Base-by-base conservation (phyloP, 1,140 invertebrate species). In the Dinothrombium tinctorium region DNA sequence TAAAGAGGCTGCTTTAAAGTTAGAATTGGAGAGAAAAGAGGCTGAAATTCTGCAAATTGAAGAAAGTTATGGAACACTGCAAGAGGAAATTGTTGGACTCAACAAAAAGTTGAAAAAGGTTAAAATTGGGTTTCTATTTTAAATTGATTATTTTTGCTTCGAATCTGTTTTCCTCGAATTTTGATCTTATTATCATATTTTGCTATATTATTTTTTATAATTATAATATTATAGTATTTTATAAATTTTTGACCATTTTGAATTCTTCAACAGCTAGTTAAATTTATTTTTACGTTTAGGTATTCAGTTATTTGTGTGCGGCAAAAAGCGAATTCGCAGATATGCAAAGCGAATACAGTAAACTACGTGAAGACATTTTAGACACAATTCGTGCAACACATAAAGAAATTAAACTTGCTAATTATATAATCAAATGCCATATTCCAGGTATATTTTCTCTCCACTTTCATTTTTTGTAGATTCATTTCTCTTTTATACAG, bases 351-450 rank as follows among this genome's bases (percentile, higher is more conserved):
- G 92, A 98, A 54, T 84, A 95, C 55, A 86, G 94, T 59, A 59
- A 83, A 38, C 87, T 96, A 62, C 89, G 89, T 72, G 89, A 95
- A 59, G 81, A 79, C 15, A 68, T 96, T 22, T 62, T 94, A 41
- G 87, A 96, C 54, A 84, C 81, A 49, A 75, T 95, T 9, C 59
- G 86, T 7, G 75, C 84, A 35, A 67, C 95, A 4, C 75, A 76
- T 28, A 61, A 82, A 37, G 89, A 98, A 59, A 62, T 94, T n/a
- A 77, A 83, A 45, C 62, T 94, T 0, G 81, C 87, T 42, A 81
- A 83, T 57, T 58, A 83, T 2, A 54, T 73, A 11, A 72, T 75
- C 44, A 67, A 92, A 55, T 73, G 71, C 28, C 94, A 84, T 53
- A 90, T 90, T 63, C 73, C 76, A 56, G 71, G 61, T 48, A 29